These are phyloP conservation scores for Pao palembangensis DNA, from an alignment of 2,113 vertebrate species.

Conservation along the genomic window DNA sequence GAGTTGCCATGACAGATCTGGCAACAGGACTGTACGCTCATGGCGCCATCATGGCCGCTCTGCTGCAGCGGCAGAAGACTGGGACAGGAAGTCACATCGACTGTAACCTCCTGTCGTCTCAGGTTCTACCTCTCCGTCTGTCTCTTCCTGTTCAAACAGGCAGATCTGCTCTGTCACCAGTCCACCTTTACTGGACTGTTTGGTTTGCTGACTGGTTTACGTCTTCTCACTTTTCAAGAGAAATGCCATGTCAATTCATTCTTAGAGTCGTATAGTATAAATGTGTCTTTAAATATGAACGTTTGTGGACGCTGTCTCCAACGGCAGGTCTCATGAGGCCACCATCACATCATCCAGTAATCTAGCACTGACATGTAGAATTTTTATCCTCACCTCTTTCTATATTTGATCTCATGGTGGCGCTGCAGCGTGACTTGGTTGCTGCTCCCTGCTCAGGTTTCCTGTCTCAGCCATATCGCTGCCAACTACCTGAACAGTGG, in stretches of 20 bases:
- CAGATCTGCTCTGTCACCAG: not conserved
- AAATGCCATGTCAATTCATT: too few relatives aligned
- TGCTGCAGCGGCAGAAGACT: conserved; percentile 83
- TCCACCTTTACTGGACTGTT: not conserved
- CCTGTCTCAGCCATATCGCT: conserved; percentile 66
- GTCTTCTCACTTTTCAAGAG: too few relatives aligned
- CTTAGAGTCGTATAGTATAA: too few relatives aligned
- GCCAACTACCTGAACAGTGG: conserved; percentile 63
- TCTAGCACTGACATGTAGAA: too few relatives aligned
- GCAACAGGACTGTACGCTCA: conserved; percentile 87
- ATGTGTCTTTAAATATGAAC: too few relatives aligned
- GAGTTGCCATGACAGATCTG: conserved; percentile 95
- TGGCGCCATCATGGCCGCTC: conserved; percentile 89
- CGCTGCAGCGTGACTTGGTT: not conserved
- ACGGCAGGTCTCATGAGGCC: too few relatives aligned
- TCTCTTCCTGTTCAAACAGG: conserved; percentile 14
- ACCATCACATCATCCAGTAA: too few relatives aligned
- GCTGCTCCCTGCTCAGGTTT: conserved; percentile 68
- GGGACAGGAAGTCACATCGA: conserved; percentile 87
- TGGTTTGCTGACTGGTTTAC: too few relatives aligned
- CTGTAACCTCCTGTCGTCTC: conserved; percentile 92
- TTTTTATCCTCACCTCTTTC: too few relatives aligned
- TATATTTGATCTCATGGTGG: too few relatives aligned
- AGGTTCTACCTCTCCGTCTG: conserved; percentile 70
- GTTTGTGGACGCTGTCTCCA: too few relatives aligned